Base-by-base conservation (phyloP, 2,797 vertebrate genomes). In the Rhabdophis nuchalis region DNA sequence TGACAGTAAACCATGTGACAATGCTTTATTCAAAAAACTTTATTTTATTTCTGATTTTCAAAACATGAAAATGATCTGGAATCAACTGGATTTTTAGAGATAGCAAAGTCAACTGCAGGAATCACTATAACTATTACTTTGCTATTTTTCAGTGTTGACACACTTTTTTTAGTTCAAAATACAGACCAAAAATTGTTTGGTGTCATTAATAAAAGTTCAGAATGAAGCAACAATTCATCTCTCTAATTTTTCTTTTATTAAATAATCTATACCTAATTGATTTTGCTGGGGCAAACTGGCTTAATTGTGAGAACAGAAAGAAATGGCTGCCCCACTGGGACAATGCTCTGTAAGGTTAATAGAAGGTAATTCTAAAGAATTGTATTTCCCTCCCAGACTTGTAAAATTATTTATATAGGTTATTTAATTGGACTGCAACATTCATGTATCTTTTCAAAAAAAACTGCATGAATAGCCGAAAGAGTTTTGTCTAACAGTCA, bases 401-500 rank as follows among this genome's bases (percentile, higher is more conserved):
- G 20, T 86, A 41, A 90, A 85, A 52, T 54, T 57, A 89, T 89
- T 14, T 36, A 77, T 16, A 52, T 10, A 61, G 46, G 29, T 60
- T 82, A 82, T 82, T 82, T 82, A 25, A 54, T 52, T 92, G 87
- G 91, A 90, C 41, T 93, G 95, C 92, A 95, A 90, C 92, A 58
- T 68, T 64, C 36, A 32, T 92, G 1, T 91, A 89, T 94, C 89
- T 95, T 92, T 94, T 93, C 90, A 91, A 92, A 32, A 94, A 91
- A 93, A 92, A 95, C 91, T 90, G 93, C 3, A 13, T 89, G 8
- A 90, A 41, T 88, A 91, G 93, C 95, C 64, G 94, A 92, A 94
- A 93, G 87, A 92, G 91, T 94, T 85, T 89, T 87, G 91, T 90
- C 86, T 41, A 95, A 89, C 92, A 54, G 90, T 95, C 90, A 91